These are phyloP conservation scores for Charina bottae DNA, from an alignment of 2,113 vertebrate species.

Conservation along the genomic window DNA sequence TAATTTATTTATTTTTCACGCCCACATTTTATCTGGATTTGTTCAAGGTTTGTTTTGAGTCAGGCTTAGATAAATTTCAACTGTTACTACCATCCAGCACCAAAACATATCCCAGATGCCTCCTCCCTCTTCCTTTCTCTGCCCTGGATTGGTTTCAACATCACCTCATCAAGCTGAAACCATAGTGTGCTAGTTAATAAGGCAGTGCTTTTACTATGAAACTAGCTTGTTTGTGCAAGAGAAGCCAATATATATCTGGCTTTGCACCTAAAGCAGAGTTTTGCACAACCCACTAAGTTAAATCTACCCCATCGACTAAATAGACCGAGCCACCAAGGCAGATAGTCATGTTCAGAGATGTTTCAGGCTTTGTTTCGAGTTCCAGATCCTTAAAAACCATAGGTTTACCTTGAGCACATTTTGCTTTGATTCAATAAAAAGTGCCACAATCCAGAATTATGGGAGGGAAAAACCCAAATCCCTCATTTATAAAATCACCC, in stretches of 20 bases:
- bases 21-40: constrained; percentile 33
- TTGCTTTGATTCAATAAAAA: neutral
- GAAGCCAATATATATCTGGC: no score
- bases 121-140: neutral
- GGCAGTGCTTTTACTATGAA: neutral
- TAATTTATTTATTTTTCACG: constrained; percentile 15
- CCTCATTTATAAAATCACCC: neutral
- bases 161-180: neutral
- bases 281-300: no score
- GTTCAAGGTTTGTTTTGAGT: constrained; percentile 40
- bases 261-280: neutral
- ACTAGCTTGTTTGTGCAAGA: neutral
- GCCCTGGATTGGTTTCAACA: constrained; percentile 16
- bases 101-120: neutral
- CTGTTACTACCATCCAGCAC: neutral
- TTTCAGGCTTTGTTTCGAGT: neutral
- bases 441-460: neutral
- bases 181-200: neutral
- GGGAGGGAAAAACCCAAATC: no score
- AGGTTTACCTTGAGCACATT: no score
- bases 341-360: neutral
- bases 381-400: neutral
- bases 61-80: constrained; percentile 39
- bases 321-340: neutral
- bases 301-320: neutral